Evolutionary conservation across 2,113 vertebrate genomes (phyloP).

Genomic region (human (Homo sapiens)): DNA sequence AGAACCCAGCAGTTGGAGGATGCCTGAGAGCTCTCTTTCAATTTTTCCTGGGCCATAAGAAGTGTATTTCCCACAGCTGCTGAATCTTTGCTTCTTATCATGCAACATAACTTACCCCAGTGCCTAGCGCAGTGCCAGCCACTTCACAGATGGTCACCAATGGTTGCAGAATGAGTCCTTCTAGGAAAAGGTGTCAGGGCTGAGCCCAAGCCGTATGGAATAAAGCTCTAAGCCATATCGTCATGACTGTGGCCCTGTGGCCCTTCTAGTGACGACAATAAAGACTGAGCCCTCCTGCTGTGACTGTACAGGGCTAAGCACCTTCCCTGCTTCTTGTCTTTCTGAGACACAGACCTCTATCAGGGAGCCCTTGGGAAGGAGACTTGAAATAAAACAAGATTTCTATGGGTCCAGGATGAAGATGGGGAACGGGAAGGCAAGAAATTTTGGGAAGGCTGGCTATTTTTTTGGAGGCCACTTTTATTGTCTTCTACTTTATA

Average conservation of each 20-base stretch:
- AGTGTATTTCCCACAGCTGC: not conserved
- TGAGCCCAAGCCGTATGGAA: no score
- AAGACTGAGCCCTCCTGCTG: no score
- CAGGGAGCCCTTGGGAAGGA: not conserved
- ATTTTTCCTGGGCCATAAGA: not conserved
- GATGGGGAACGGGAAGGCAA: not conserved
- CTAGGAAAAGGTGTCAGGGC: not conserved
- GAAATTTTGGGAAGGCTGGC: accelerated
- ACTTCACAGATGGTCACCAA: not conserved
- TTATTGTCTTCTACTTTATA: not conserved
- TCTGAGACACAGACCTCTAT: not conserved
- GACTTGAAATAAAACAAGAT: not conserved
- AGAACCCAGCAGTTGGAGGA: not conserved
- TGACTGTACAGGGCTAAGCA: not conserved
- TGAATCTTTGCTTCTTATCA: not conserved
- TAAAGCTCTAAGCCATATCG: not conserved
- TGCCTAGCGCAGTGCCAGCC: not conserved
- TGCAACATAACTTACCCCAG: not conserved
- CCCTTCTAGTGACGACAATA: accelerated
- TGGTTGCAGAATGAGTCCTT: not conserved
- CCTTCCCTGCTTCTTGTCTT: not conserved
- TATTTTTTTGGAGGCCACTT: not conserved
- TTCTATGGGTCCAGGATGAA: not conserved
- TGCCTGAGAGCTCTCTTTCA: not conserved
- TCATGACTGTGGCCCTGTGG: not conserved